Conservation (phyloP, 2,888 invertebrate genomes). For the Muschampia plurimacula region DNA sequence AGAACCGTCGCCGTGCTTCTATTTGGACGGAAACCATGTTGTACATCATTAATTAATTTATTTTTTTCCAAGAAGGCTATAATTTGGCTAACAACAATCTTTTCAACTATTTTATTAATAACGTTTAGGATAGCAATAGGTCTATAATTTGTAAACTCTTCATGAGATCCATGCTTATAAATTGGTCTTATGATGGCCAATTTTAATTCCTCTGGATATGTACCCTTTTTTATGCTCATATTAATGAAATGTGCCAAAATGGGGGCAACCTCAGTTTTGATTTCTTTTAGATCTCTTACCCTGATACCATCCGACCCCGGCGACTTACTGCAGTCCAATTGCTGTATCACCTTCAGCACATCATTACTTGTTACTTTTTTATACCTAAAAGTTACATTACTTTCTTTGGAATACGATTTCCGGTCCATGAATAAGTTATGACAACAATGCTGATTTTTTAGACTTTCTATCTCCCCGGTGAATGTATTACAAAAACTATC, state of each 20-base stretch:
- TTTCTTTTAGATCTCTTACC: neutral
- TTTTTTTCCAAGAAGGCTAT: neutral
- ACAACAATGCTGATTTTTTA: neutral
- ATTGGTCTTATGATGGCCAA: neutral
- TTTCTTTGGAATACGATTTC: neutral
- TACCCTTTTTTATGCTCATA: neutral
- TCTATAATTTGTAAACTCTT: slow-evolving; percentile 33
- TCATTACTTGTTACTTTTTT: neutral
- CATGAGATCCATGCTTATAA: slow-evolving; percentile 19
- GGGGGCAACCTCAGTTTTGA: neutral
- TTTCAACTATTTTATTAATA: neutral
- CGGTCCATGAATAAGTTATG: neutral
- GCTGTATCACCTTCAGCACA: neutral
- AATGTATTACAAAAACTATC: neutral
- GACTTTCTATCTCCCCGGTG: neutral
- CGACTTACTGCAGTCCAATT: neutral
- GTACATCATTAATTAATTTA: neutral
- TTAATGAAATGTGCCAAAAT: neutral
- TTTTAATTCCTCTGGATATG: neutral
- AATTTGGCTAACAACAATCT: neutral
- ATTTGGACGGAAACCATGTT: neutral
- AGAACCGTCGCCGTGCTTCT: neutral
- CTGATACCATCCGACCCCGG: neutral
- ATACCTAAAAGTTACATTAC: neutral
- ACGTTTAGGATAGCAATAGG: slow-evolving; percentile 16